Percentiles rank a stretch among this genome's conserved stretches.
Conservation (phyloP, 2,113 vertebrate species). For the Oryzias celebensis region DNA sequence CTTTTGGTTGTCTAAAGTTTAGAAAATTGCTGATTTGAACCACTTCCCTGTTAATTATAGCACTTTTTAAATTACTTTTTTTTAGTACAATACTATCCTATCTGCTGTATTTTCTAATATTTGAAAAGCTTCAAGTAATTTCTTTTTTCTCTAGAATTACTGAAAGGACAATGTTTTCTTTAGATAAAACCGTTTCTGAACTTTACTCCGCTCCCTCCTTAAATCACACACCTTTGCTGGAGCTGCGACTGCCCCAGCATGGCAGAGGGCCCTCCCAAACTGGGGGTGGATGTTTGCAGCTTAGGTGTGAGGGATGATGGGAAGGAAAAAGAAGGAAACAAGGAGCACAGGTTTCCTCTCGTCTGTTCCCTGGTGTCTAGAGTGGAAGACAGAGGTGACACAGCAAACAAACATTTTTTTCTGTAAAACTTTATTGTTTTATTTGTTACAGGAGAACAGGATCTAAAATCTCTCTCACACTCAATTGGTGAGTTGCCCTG, state of each 20-base stretch:
- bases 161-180: too few species aligned
- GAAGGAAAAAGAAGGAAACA: slow-evolving; percentile 18
- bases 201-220: too few species aligned
- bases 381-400: slow-evolving; percentile 26
- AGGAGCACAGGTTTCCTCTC: slow-evolving; percentile 23
- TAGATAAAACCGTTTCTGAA: too few species aligned
- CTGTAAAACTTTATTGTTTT: too few species aligned
- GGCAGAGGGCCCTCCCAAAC: slow-evolving; percentile 23
- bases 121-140: too few species aligned
- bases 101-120: not conserved
- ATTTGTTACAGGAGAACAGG: not conserved
- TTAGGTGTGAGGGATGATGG: slow-evolving; percentile 55
- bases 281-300: slow-evolving; percentile 66
- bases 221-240: slow-evolving; percentile 4
- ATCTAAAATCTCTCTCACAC: not conserved
- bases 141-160: too few species aligned
- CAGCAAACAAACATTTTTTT: slow-evolving; percentile 4
- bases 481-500: not conserved
- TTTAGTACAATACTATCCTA: not conserved
- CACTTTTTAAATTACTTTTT: slow-evolving; percentile 11
- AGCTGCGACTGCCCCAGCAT: slow-evolving; percentile 12
- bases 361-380: slow-evolving; percentile 6
- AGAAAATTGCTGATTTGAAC: not conserved
- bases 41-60: not conserved
- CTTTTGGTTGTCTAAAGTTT: too few species aligned